Evolutionary conservation across 2,113 vertebrate species (phyloP).

Genomic region (Cebidichthys violaceus): DNA sequence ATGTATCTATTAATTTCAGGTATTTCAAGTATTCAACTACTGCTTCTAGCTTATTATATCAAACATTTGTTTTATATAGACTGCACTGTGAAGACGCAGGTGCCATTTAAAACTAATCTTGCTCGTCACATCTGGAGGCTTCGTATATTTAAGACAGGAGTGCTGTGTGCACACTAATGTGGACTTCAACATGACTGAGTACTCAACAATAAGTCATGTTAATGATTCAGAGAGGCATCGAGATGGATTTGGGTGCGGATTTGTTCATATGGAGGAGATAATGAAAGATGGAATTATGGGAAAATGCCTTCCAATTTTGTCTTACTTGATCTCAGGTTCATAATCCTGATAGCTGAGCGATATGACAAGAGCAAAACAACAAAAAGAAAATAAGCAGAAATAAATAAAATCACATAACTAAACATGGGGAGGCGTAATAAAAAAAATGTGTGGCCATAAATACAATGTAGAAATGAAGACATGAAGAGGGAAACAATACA

Average conservation of each 20-base stretch:
- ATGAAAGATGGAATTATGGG: constrained; percentile 72
- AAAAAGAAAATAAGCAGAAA: constrained; percentile 81
- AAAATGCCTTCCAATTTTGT: constrained; percentile 85
- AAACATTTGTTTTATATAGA: background rate
- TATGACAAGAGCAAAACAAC: constrained; percentile 85
- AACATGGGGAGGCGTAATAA: constrained; percentile 10
- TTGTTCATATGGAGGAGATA: constrained; percentile 85
- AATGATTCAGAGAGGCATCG: constrained; percentile 60
- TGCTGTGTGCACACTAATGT: constrained; percentile 60
- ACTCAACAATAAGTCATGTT: constrained; percentile 60
- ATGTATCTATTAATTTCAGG: background rate
- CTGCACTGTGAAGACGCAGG: constrained; percentile 39
- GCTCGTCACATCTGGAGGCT: constrained; percentile 53
- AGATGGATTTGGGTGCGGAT: constrained; percentile 68
- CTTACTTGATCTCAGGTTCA: constrained; percentile 98
- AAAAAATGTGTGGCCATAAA: constrained; percentile 16
- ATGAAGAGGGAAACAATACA: constrained; percentile 44
- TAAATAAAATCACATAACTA: constrained; percentile 50
- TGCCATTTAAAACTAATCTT: constrained; percentile 62
- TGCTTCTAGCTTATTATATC: background rate
- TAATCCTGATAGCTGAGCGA: constrained; percentile 96
- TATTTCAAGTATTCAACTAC: background rate
- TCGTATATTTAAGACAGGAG: constrained; percentile 59
- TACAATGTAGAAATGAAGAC: constrained; percentile 35
- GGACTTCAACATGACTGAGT: constrained; percentile 62